A percentile compares a stretch with the other conserved stretches of the same genome.
Evolutionary conservation across 2,888 invertebrate genomes (phyloP).

Genomic region (Shargacucullia verbasci): DNA sequence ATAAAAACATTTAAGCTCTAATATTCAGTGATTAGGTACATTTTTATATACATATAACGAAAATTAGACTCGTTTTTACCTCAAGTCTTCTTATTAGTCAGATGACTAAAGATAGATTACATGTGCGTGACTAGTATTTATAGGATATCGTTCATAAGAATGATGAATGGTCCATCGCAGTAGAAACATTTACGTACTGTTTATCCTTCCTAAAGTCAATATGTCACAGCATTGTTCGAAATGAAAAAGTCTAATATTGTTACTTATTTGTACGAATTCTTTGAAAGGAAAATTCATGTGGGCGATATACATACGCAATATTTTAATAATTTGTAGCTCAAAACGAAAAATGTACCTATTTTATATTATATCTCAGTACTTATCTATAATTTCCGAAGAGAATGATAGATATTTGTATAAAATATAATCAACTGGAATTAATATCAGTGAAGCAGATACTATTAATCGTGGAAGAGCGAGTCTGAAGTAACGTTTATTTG

Average conservation of each 20-base stretch:
- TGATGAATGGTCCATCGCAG: background rate
- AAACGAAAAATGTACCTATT: too few relatives aligned
- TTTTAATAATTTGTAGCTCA: too few relatives aligned
- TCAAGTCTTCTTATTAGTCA: background rate
- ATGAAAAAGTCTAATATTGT: background rate
- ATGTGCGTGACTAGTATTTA: too few relatives aligned
- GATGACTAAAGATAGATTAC: background rate
- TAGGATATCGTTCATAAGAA: too few relatives aligned
- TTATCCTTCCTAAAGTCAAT: background rate
- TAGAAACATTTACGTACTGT: background rate
- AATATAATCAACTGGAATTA: constrained; percentile 1
- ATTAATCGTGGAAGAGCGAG: constrained; percentile 20
- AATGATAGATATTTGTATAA: background rate
- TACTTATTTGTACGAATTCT: background rate
- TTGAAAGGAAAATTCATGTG: background rate
- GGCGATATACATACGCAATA: background rate
- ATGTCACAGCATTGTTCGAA: background rate
- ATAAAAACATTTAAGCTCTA: too few relatives aligned
- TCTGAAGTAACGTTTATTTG: constrained; percentile 31
- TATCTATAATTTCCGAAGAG: background rate
- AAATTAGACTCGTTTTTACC: too few relatives aligned
- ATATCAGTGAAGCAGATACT: constrained; percentile 5
- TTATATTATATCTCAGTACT: background rate
- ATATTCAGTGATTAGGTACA: too few relatives aligned
- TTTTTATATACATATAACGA: too few relatives aligned